Base-by-base conservation (phyloP, 2,797 vertebrate genomes). In the Eleutherodactylus coqui region DNA sequence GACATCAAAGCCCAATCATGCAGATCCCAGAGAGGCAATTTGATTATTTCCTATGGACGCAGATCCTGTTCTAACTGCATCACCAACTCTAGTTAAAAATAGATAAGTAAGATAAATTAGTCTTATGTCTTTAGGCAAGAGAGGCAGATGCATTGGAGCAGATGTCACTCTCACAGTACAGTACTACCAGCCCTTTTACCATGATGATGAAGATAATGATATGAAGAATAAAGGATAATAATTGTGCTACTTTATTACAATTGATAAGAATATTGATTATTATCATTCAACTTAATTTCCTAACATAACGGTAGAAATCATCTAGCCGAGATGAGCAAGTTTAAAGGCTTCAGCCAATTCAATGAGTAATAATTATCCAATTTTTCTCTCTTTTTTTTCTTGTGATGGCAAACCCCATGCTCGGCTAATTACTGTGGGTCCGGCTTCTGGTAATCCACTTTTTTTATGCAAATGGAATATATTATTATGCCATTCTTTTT, bases 61-160 rank as follows among this genome's bases (percentile, higher is more conserved):
- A 32, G 17, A 10, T 75, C 72, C n/a, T 47, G 24, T 29, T 45
- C 17, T 32, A 75, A 32, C 73, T 32, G 29, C 16, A 51, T 32
- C 73, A 75, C 24, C 72, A 49, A 45, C 21, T 16, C 41, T 49
- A 29, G 45, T 75, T 75, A 75, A 49, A 75, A 75, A 75, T 75
- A 75, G 43, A 49, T 49, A 51, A 75, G 51, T 75, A 75, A 75
- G 73, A 49, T 49, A 75, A 75, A 75, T 75, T 51, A 75, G 27
- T 17, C 29, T 19, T 49, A 75, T 49, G 73, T 32, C 13, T 5
- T 75, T 49, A 75, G 73, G 45, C 45, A 19, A 34, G 73, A 17
- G 17, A 75, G 7, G 47, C 27, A 75, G 47, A 14, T 51, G 29
- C 41, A 29, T 29, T 32, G 41, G 43, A 75, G 43, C 72, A 45